Percentiles rank a stretch among this genome's conserved stretches.
These are phyloP conservation scores for Pegea sp. DNA, from an alignment of 23 tunicate species.

Conservation along the genomic window DNA sequence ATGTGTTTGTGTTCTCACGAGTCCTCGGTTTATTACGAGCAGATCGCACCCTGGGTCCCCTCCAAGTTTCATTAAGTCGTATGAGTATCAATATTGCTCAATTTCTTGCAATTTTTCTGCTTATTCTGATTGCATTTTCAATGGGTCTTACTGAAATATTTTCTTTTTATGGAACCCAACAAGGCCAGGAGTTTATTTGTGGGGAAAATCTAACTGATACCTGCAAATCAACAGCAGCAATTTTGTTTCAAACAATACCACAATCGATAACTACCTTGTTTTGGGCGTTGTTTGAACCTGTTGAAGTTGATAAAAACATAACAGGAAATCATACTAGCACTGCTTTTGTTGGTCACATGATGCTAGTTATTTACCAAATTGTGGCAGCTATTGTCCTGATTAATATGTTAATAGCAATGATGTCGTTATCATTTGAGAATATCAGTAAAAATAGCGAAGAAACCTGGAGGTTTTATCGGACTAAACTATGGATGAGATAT, in stretches of 20 bases:
- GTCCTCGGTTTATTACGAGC: constrained; percentile 24
- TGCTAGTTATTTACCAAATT: constrained; percentile 30
- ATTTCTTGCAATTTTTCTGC: constrained; percentile 39
- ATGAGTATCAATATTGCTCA: constrained; percentile 52
- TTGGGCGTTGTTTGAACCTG: not conserved
- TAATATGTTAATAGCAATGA: constrained; percentile 91
- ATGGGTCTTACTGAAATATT: constrained; percentile 57
- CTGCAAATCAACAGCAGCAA: not conserved
- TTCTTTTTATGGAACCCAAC: constrained; percentile 50
- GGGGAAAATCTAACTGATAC: not conserved
- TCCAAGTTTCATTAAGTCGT: constrained; percentile 46
- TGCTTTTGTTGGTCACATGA: too few relatives aligned
- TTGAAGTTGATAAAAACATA: too few relatives aligned
- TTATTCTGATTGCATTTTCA: constrained; percentile 51
- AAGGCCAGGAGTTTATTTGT: constrained; percentile 10
- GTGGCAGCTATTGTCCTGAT: constrained; percentile 60
- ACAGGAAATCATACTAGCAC: too few relatives aligned
- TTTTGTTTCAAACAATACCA: not conserved
- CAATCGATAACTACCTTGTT: not conserved
- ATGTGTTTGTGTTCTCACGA: constrained; percentile 35
- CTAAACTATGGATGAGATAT: constrained; percentile 66
- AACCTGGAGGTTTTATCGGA: constrained; percentile 79
- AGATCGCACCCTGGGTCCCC: constrained; percentile 40
- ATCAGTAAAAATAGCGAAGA: constrained; percentile 30
- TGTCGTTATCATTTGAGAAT: constrained; percentile 52